A percentile compares a stretch with the other conserved stretches of the same genome.
These are phyloP conservation scores for Nemurella pictetii DNA, from an alignment of 2,888 invertebrate species.

Conservation along the genomic window DNA sequence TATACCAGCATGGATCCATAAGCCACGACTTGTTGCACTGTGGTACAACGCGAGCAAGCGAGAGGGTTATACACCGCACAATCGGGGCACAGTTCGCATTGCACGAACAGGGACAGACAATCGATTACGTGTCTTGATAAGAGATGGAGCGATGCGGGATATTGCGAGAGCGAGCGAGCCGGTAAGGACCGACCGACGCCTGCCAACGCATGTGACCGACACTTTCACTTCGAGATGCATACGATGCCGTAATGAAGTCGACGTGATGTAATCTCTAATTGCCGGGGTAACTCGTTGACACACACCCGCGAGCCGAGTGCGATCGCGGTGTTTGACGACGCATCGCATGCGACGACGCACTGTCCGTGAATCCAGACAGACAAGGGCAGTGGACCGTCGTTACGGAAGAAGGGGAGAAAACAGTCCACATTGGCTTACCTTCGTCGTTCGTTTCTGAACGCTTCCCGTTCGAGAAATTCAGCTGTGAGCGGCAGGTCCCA, in stretches of 20 bases:
- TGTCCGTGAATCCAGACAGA: neutral
- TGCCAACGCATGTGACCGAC: neutral
- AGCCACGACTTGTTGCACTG: neutral
- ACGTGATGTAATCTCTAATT: neutral
- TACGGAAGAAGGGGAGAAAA: too few relatives aligned
- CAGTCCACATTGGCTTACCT: too few relatives aligned
- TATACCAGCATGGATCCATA: neutral
- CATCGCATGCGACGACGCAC: neutral
- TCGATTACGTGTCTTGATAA: neutral
- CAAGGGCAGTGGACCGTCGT: neutral
- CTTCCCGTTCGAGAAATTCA: too few relatives aligned
- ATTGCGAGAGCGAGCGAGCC: neutral
- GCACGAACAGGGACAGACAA: neutral
- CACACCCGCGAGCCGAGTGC: neutral
- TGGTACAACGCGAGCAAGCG: neutral
- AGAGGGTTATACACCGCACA: neutral
- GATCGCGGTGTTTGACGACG: neutral
- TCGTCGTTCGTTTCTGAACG: too few relatives aligned
- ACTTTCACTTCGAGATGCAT: neutral
- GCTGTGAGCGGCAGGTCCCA: too few relatives aligned
- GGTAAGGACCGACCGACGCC: neutral
- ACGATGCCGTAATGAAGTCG: neutral
- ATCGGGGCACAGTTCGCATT: neutral
- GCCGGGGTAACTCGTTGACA: neutral
- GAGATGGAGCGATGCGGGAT: neutral